Percentiles rank a stretch among this genome's conserved stretches.
Conservation (phyloP, 2,113 vertebrate genomes). For the Neotoma lepida region DNA sequence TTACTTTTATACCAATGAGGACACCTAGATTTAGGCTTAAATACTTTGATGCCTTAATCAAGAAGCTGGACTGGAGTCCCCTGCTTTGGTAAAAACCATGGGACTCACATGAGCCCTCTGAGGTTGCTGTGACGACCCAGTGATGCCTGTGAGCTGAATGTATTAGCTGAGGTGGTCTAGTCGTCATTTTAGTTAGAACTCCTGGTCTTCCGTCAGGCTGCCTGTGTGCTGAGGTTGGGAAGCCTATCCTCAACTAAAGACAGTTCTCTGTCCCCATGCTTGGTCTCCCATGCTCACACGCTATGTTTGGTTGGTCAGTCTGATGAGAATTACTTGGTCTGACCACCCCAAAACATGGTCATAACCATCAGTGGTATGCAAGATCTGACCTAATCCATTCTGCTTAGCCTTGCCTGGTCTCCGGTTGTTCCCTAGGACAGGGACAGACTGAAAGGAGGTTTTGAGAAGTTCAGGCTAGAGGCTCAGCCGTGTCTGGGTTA, state of each 20-base stretch:
- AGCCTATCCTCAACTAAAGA: background rate
- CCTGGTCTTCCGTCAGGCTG: background rate
- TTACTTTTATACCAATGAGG: background rate
- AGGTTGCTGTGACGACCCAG: background rate
- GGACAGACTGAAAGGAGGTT: background rate
- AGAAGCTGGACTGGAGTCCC: background rate
- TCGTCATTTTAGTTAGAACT: conserved; percentile 47
- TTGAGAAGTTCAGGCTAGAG: background rate
- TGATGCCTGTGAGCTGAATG: background rate
- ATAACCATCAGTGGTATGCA: background rate
- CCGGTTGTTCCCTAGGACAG: background rate
- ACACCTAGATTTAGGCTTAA: conserved; percentile 25
- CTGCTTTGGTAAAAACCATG: background rate
- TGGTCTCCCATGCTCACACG: background rate
- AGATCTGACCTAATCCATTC: background rate
- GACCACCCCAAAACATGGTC: background rate
- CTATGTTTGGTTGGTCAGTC: background rate
- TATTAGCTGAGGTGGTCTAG: background rate
- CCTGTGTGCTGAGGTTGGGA: background rate
- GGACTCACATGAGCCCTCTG: background rate
- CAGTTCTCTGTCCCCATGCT: background rate
- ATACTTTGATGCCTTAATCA: background rate
- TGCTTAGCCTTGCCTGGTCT: background rate
- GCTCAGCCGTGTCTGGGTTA: background rate
- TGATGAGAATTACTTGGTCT: background rate